Conservation (phyloP, 2,888 invertebrate species). For the Hirtodrosophila cameraria region DNA sequence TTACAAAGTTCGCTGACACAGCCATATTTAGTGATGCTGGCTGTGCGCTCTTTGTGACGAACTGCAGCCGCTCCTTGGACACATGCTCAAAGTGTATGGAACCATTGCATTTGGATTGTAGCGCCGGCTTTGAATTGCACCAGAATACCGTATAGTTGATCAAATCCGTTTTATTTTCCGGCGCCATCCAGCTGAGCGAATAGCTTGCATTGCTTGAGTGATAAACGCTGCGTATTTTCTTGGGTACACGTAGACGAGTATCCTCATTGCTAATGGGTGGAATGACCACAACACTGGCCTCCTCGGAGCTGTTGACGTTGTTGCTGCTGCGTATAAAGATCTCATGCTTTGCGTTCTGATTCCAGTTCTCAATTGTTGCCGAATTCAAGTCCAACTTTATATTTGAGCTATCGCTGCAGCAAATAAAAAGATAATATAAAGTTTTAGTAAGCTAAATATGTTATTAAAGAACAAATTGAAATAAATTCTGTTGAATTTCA, state of each 20-base stretch:
- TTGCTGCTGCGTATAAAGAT: slow-evolving; percentile 77
- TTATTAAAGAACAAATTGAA: too few species aligned
- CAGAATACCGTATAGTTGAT: slow-evolving; percentile 92
- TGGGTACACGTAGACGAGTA: slow-evolving; percentile 56
- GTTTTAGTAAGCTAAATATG: too few species aligned
- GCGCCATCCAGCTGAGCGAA: slow-evolving; percentile 90
- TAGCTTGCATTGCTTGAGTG: slow-evolving; percentile 87
- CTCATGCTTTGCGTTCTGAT: slow-evolving; percentile 60
- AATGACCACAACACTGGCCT: slow-evolving; percentile 70
- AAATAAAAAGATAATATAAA: background rate
- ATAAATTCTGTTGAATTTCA: too few species aligned
- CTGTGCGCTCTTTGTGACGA: slow-evolving; percentile 84
- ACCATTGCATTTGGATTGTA: slow-evolving; percentile 87
- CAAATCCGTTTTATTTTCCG: slow-evolving; percentile 82
- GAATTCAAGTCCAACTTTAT: slow-evolving; percentile 69
- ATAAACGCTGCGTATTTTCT: slow-evolving; percentile 86
- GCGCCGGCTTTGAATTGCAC: slow-evolving; percentile 87
- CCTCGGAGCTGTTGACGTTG: slow-evolving; percentile 66
- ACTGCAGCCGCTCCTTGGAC: slow-evolving; percentile 68
- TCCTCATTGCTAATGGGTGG: slow-evolving; percentile 61
- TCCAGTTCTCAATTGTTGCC: slow-evolving; percentile 71
- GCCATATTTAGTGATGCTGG: slow-evolving; percentile 88
- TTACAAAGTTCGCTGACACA: slow-evolving; percentile 90
- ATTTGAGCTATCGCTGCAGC: slow-evolving; percentile 37
- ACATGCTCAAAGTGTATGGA: slow-evolving; percentile 87